phyloP scores from a whole-genome alignment of 2,113 vertebrate genomes.

The crab-eating macaque (Macaca fascicularis) region T2T-MFA8v1.1 NC_088376.1:175260001-175260500 shows the following conservation, averaged over 20 bases:
- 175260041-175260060: neutral
- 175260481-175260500: neutral
- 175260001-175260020: neutral
- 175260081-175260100: neutral
- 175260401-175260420: neutral
- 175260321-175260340: neutral
- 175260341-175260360: neutral
- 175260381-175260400: neutral
- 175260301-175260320: neutral
- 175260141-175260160: neutral
- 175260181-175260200: constrained; percentile 43
- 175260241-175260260: neutral
- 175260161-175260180: neutral
- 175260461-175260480: neutral
- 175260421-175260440: neutral
- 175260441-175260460: neutral
- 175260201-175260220: neutral
- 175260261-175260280: neutral
- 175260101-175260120: neutral
- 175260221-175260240: neutral
- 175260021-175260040: neutral
- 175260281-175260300: neutral
- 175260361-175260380: neutral
- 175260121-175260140: neutral
- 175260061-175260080: neutral